Evolutionary conservation across 2,113 vertebrate genomes (phyloP).

Genomic region (Percopsis transmontana): DNA sequence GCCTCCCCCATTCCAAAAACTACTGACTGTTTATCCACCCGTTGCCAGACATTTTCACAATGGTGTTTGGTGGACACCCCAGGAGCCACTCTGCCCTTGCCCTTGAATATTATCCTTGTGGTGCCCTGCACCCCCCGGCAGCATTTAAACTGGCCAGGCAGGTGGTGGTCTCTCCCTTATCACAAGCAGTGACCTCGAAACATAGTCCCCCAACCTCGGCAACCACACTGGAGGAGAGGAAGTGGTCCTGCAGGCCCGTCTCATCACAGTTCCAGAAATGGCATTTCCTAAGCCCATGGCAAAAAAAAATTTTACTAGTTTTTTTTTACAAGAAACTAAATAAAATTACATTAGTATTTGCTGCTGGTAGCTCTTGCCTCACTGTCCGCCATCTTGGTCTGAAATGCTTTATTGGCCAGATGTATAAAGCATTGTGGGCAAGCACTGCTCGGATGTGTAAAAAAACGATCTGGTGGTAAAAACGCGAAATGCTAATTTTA

Average conservation of each 20-base stretch:
- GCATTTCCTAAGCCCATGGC: constrained; percentile 10
- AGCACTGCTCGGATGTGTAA: no score
- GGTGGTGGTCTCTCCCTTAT: constrained; percentile 17
- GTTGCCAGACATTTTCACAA: constrained; percentile 18
- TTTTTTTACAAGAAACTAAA: no score
- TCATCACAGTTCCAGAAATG: constrained; percentile 33
- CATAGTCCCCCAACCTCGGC: constrained; percentile 7
- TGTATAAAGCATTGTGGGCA: no score
- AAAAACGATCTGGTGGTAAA: no score
- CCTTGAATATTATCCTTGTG: constrained; percentile 28
- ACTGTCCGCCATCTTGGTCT: no score
- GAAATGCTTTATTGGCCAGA: no score
- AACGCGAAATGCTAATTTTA: no score
- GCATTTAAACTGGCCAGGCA: constrained; percentile 25
- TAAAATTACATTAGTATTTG: no score
- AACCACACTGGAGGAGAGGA: constrained; percentile 6
- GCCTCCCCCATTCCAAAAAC: constrained; percentile 22
- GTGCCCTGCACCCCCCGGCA: constrained; percentile 14
- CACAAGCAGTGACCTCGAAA: constrained; percentile 14
- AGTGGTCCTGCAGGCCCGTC: constrained; percentile 13
- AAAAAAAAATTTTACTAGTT: constrained; percentile 8
- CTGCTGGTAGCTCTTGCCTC: no score
- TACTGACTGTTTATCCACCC: constrained; percentile 33
- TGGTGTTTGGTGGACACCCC: constrained; percentile 9
- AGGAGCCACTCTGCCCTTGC: constrained; percentile 24